These are phyloP conservation scores for Boloria euphrosyne DNA, from an alignment of 2,888 invertebrate genomes.

Conservation along the genomic window DNA sequence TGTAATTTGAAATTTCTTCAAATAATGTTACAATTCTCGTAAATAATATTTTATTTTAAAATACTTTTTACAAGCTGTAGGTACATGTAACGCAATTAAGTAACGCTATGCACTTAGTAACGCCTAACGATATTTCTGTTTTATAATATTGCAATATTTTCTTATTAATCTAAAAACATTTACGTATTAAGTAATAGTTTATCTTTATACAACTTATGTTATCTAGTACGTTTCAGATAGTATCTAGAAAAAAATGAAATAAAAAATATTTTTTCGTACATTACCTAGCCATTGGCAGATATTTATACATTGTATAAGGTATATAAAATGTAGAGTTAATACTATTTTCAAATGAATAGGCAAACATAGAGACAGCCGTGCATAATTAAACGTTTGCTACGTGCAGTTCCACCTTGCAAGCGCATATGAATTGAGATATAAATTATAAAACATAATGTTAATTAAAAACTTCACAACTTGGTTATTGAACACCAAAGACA, in stretches of 20 bases:
- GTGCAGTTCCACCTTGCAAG: slow-evolving; percentile 41
- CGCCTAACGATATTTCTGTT: too few relatives aligned
- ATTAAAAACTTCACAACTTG: slow-evolving; percentile 39
- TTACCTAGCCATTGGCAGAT: slow-evolving; percentile 6
- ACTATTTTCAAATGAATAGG: slow-evolving; percentile 38
- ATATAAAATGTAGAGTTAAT: slow-evolving; percentile 37
- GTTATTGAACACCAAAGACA: slow-evolving; percentile 37
- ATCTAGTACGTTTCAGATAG: not conserved
- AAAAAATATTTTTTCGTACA: not conserved
- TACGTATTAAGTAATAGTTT: too few relatives aligned
- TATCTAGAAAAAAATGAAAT: not conserved
- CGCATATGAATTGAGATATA: slow-evolving; percentile 37
- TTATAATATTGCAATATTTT: too few relatives aligned
- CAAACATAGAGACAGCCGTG: slow-evolving; percentile 35
- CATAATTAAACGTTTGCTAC: slow-evolving; percentile 31
- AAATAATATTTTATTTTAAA: not conserved
- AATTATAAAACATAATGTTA: slow-evolving; percentile 41
- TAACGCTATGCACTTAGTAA: too few relatives aligned
- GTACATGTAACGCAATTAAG: too few relatives aligned
- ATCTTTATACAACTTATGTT: too few relatives aligned
- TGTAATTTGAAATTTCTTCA: not conserved
- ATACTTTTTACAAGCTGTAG: too few relatives aligned
- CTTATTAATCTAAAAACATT: too few relatives aligned
- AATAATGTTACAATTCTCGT: not conserved
- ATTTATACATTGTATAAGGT: slow-evolving; percentile 27